These are phyloP conservation scores for Chamaea fasciata DNA, from an alignment of 2,113 vertebrate genomes.

Conservation along the genomic window DNA sequence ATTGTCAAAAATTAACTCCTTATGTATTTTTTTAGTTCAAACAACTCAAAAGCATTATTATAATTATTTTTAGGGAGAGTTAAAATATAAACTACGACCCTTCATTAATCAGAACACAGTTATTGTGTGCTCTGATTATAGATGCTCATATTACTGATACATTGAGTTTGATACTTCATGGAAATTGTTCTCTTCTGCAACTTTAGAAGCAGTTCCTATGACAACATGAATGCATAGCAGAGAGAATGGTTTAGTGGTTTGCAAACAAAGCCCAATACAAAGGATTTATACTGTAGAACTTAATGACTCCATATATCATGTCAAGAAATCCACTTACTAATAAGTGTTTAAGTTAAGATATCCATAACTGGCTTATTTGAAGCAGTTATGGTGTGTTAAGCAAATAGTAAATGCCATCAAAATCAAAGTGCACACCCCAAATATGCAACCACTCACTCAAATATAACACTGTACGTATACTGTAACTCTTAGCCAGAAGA, in stretches of 20 bases:
- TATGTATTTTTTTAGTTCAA: not conserved
- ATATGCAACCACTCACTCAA: not conserved
- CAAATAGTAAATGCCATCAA: not conserved
- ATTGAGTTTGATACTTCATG: not conserved
- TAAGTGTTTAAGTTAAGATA: not conserved
- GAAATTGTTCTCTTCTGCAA: not conserved
- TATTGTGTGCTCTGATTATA: not conserved
- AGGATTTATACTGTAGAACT: not conserved
- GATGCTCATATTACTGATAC: not conserved
- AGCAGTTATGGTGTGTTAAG: not conserved
- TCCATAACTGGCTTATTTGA: not conserved
- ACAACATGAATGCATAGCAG: not conserved
- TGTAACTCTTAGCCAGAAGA: not conserved
- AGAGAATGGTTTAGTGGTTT: not conserved
- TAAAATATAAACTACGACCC: not conserved
- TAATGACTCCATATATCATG: not conserved
- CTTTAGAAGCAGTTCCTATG: not conserved
- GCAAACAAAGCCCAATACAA: not conserved
- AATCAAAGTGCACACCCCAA: not conserved
- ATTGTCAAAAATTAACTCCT: not conserved
- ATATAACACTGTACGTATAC: not conserved
- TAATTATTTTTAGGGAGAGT: not conserved
- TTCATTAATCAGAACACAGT: not conserved
- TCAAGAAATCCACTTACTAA: not conserved
- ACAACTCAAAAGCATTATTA: not conserved